phyloP scores from a whole-genome alignment of 1,140 invertebrate genomes.

The Sitobion miscanthi region DNA sequence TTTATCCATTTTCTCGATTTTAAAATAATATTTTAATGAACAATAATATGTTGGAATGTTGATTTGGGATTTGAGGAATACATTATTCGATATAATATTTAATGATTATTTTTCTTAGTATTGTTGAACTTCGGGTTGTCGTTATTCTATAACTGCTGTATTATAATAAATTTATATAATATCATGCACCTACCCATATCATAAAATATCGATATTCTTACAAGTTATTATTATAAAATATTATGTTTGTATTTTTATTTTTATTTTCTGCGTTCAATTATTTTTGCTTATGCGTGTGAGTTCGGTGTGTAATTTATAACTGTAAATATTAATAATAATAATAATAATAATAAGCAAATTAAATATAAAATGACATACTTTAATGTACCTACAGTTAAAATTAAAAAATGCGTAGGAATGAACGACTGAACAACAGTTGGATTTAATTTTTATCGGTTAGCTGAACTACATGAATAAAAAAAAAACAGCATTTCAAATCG shows the following conservation, averaged over 20 bases:
- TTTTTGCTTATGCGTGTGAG: background rate
- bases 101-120: no score
- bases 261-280: background rate
- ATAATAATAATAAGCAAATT: constrained; percentile 10
- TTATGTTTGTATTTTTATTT: constrained; percentile 10
- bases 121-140: no score
- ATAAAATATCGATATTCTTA: background rate
- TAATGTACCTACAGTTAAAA: background rate
- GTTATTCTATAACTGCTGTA: no score
- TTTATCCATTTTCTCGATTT: background rate
- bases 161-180: background rate
- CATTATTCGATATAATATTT: no score
- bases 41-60: background rate
- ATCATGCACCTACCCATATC: background rate
- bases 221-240: background rate
- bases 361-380: background rate
- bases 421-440: background rate
- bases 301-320: background rate
- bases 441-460: background rate
- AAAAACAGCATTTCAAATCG: background rate
- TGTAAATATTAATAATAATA: background rate
- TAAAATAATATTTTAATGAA: background rate
- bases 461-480: background rate
- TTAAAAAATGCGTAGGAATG: background rate
- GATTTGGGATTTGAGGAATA: no score